Percentiles rank a stretch among this genome's conserved stretches.
phyloP scores from a whole-genome alignment of 2,113 vertebrate genomes.

The Toxostoma redivivum region DNA sequence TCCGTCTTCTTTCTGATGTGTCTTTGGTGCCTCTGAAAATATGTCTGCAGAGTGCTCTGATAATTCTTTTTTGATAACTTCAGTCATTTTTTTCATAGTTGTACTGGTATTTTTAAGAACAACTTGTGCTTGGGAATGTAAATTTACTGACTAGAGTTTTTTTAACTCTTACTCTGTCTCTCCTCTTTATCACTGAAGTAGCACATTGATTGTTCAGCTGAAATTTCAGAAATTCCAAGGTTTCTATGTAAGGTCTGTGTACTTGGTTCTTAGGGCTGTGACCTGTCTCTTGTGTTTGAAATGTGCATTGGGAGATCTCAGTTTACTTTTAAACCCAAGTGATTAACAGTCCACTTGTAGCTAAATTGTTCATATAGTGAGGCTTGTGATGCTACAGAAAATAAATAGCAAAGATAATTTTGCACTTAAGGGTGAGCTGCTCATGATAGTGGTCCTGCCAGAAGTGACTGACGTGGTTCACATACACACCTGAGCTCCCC shows the following conservation, averaged over 20 bases:
- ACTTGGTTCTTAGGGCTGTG: not conserved
- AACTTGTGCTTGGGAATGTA: not conserved
- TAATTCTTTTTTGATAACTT: conserved; percentile 4
- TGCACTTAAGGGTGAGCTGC: not conserved
- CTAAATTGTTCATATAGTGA: not conserved
- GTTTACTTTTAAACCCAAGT: not conserved
- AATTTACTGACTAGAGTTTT: not conserved
- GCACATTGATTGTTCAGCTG: not conserved
- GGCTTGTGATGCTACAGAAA: not conserved
- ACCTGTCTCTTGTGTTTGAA: not conserved
- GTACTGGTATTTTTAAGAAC: not conserved
- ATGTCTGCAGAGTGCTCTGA: not conserved
- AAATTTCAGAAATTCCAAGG: not conserved
- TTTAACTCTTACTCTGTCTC: not conserved
- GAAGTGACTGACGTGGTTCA: not conserved
- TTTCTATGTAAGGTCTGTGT: not conserved
- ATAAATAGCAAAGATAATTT: not conserved
- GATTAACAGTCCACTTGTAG: not conserved
- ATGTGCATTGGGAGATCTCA: not conserved
- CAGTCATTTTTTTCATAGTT: not conserved
- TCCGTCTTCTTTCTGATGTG: not conserved
- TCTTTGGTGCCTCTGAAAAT: conserved; percentile 37
- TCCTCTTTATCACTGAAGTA: not conserved
- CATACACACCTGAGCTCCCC: not conserved
- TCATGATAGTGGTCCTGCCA: not conserved